Evolutionary conservation across 2,888 invertebrate species (phyloP), one percentile per base, ranked within the genome.

Genomic region (Tiliacea citrago): DNA sequence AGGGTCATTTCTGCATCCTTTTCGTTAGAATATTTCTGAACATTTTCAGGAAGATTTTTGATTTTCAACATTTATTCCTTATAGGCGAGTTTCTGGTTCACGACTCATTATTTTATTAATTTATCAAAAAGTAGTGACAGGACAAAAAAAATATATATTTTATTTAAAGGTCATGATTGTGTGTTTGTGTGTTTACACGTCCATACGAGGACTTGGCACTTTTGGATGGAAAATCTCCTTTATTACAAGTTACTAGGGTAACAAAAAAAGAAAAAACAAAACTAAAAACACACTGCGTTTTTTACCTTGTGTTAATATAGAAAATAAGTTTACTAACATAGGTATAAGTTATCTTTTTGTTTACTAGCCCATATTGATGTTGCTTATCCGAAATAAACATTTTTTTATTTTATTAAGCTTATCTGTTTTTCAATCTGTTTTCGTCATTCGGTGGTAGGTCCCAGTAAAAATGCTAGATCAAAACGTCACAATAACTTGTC

Each of bases 21-120:
- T 39, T n/a, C n/a, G n/a, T n/a, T n/a, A n/a, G n/a, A n/a, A n/a
- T n/a, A n/a, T n/a, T 55, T 7, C 1, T 18, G n/a, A 75, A 9
- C 10, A 16, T 39, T n/a, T 29, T 57, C 21, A 57, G 42, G 10
- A n/a, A 21, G 1, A 42, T 63, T 63, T 16, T 6, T 16, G 18
- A 7, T 39, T 58, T 42, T 16, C 6, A 47, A 4, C 0, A 16
- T 57, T n/a, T 16, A 7, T 39, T 39, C 3, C 5, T 2, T 53
- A 2, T 2, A 16, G 0, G 24, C 57, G 72, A 58, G 73, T 73
- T 73, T 73, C 73, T 73, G 72, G 72, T 72, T 72, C 21, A 4
- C 6, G 5, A 42, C 0, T 16, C 5, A 47, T 13, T 18, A 45
- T 18, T 65, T 58, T 18, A 35, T 58, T 2, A 9, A 18, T 29